Percentiles rank a stretch among this genome's conserved stretches.
phyloP scores from a whole-genome alignment of 2,113 vertebrate genomes.

The Prionailurus viverrinus region DNA sequence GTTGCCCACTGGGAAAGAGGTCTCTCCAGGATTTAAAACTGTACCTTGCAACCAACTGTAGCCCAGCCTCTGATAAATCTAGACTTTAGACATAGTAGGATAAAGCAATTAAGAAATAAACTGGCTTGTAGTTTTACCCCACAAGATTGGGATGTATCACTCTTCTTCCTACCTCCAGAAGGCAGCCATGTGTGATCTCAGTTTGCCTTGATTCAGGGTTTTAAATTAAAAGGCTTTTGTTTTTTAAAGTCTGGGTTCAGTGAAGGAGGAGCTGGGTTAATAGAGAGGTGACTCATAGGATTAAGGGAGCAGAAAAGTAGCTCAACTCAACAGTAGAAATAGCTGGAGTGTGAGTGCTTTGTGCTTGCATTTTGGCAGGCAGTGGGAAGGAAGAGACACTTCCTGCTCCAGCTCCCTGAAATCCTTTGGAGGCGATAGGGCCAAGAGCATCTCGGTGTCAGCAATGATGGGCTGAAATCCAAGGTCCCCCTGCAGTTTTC shows the following conservation, averaged over 20 bases:
- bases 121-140: background rate
- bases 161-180: no score
- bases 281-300: background rate
- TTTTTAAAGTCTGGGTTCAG: background rate
- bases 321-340: background rate
- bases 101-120: background rate
- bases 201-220: background rate
- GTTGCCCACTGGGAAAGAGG: background rate
- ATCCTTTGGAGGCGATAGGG: background rate
- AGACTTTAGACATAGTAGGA: background rate
- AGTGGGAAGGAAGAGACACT: no score
- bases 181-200: background rate
- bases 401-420: background rate
- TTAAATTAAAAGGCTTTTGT: background rate
- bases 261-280: background rate
- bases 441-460: background rate
- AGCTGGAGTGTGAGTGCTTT: background rate
- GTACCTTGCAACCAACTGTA: background rate
- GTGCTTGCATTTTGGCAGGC: background rate
- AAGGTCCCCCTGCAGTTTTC: background rate
- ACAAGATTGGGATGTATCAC: background rate
- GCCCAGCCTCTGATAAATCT: background rate
- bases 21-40: slow-evolving; percentile 19
- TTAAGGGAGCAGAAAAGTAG: background rate
- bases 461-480: background rate